These are phyloP conservation scores for Eupithecia dodoneata DNA, from an alignment of 2,888 invertebrate genomes.

Conservation along the genomic window DNA sequence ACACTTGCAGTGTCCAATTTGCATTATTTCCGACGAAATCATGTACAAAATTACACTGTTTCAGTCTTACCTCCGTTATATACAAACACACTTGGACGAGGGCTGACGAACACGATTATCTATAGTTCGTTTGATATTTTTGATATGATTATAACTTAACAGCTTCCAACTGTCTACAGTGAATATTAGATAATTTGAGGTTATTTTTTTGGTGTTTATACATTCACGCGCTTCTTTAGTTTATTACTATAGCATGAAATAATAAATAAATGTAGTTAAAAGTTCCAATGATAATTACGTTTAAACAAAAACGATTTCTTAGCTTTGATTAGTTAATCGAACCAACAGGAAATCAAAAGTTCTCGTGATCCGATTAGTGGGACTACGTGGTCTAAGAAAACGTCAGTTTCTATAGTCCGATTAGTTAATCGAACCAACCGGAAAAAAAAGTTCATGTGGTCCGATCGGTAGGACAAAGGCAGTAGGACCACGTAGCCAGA, in stretches of 20 bases:
- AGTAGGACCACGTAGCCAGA: too few species aligned
- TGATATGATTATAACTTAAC: slow-evolving; percentile 27
- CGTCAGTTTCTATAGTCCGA: too few species aligned
- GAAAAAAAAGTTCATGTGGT: too few species aligned
- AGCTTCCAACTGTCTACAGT: slow-evolving; percentile 1
- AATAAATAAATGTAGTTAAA: neutral
- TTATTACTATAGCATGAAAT: neutral
- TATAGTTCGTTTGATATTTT: slow-evolving; percentile 31
- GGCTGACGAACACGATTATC: slow-evolving; percentile 34
- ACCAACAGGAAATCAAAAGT: too few species aligned
- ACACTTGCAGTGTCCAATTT: slow-evolving; percentile 15
- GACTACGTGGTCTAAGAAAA: too few species aligned
- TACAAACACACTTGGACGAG: slow-evolving; percentile 75
- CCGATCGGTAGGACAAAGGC: too few species aligned
- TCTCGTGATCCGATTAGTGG: too few species aligned
- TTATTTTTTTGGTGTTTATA: slow-evolving; percentile 1
- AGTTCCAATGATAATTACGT: neutral
- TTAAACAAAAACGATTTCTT: neutral
- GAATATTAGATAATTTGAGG: neutral
- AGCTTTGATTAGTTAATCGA: too few species aligned
- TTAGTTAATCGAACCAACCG: too few species aligned
- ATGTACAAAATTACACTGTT: slow-evolving; percentile 51
- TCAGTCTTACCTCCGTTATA: slow-evolving; percentile 80
- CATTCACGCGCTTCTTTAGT: neutral
- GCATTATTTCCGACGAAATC: slow-evolving; percentile 34